phyloP scores from a whole-genome alignment of 2,113 vertebrate genomes.

The Dasypus novemcinctus region DNA sequence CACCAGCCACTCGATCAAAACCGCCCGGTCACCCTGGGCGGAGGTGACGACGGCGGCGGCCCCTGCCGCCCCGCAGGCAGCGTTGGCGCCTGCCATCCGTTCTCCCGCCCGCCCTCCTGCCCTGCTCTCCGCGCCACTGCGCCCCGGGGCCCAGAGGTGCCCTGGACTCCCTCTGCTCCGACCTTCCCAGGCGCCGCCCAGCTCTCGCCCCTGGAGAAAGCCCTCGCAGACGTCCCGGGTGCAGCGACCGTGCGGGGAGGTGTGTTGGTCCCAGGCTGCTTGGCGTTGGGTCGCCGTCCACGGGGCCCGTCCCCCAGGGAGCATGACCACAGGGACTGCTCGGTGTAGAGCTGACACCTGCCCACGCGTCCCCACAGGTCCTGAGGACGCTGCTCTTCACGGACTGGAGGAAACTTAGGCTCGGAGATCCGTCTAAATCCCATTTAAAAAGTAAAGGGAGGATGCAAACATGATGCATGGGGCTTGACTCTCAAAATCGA shows the following conservation, averaged over 20 bases:
- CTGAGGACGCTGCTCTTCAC: not conserved
- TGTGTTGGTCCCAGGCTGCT: too few relatives aligned
- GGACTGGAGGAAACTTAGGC: not conserved
- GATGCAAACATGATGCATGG: not conserved
- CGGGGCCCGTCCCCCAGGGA: not conserved
- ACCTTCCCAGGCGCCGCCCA: not conserved
- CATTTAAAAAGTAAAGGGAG: not conserved
- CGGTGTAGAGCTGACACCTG: not conserved
- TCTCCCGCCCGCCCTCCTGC: not conserved
- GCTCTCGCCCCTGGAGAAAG: not conserved
- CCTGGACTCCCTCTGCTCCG: not conserved
- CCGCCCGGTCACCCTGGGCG: too few relatives aligned
- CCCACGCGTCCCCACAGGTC: not conserved
- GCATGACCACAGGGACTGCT: too few relatives aligned
- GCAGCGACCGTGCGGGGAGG: too few relatives aligned
- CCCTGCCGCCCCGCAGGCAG: too few relatives aligned
- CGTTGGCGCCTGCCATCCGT: not conserved
- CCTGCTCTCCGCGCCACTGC: not conserved
- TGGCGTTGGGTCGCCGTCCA: not conserved
- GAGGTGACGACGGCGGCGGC: not conserved
- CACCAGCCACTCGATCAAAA: not conserved
- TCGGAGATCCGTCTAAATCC: not conserved
- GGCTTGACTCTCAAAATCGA: conserved; percentile 3
- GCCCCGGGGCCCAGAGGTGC: not conserved
- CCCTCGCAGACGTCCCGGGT: not conserved